Evolutionary conservation across 1,140 invertebrate genomes (phyloP).

Genomic region (Ephestia elutella): DNA sequence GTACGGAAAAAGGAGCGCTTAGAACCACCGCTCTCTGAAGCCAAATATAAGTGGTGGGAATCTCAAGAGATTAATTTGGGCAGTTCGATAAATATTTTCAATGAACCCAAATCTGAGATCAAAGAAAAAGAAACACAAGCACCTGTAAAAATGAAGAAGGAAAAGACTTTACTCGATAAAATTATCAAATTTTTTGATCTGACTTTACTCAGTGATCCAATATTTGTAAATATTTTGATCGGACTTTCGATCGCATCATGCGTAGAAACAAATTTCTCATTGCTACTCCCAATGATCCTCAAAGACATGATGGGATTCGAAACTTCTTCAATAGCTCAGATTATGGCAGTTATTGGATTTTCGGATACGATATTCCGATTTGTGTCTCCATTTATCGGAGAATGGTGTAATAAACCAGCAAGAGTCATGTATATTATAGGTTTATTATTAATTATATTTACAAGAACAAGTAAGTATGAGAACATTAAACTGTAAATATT

Average conservation of each 20-base stretch:
- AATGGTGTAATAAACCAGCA: slow-evolving; percentile 75
- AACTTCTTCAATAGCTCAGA: slow-evolving; percentile 74
- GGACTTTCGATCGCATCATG: slow-evolving; percentile 80
- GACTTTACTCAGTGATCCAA: slow-evolving; percentile 56
- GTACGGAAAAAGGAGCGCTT: slow-evolving; percentile 35
- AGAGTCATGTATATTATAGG: slow-evolving; percentile 78
- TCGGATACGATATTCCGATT: slow-evolving; percentile 77
- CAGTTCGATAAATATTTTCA: slow-evolving; percentile 64
- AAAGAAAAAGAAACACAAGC: slow-evolving; percentile 31
- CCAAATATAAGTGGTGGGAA: slow-evolving; percentile 66
- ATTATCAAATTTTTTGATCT: slow-evolving; percentile 61
- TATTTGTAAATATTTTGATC: slow-evolving; percentile 78
- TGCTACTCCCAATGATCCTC: slow-evolving; percentile 79
- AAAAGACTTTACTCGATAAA: slow-evolving; percentile 32
- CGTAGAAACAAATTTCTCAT: slow-evolving; percentile 81
- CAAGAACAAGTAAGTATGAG: slow-evolving; percentile 77
- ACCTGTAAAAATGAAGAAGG: slow-evolving; percentile 25
- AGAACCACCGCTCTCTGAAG: slow-evolving; percentile 39
- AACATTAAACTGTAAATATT: neutral
- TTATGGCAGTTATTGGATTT: slow-evolving; percentile 77
- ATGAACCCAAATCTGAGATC: slow-evolving; percentile 36
- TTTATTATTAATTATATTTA: slow-evolving; percentile 75
- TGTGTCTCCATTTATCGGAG: slow-evolving; percentile 77
- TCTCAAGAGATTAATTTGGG: slow-evolving; percentile 68
- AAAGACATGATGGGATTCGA: slow-evolving; percentile 74